Evolutionary conservation across 2,113 vertebrate species (phyloP), one percentile per base, ranked within the genome.

Genomic region (Butorides virescens): DNA sequence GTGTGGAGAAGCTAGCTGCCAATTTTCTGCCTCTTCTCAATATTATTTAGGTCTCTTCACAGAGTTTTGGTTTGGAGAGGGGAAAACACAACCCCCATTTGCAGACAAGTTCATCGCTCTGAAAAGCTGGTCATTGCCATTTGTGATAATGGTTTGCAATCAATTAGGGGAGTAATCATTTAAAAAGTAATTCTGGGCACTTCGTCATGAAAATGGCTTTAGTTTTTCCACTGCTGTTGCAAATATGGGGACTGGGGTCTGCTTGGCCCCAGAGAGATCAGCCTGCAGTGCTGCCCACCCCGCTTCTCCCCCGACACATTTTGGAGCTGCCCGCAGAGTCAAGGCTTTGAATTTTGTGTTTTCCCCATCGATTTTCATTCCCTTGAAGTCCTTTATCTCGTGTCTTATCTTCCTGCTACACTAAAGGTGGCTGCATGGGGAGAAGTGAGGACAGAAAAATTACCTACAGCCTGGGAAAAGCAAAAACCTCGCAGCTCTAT

Each of bases 31-130:
- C 7, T 62, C 13, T 42, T 44, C 26, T 76, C 13, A 44, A 13
- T 4, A 3, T 34, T 59, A 9, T 58, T 50, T 46, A 39, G 5
- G 15, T 42, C 15, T 67, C 30, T 14, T 39, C 37, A 18, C 37
- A 21, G 20, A 20, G 11, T 36, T 67, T 56, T 61, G 9, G 27
- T 85, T 32, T 0, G 2, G 44, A 7, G 4, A 15, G 21, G 11
- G 8, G 12, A 46, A 66, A 84, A 36, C 18, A n/a, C 8, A 18
- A 79, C 37, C 15, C 5, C n/a, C 1, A 7, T 18, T 14, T 5
- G 3, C 0, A 0, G 26, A 9, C 1, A 4, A 26, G 17, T 58
- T 53, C 26, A 7, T 27, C 12, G 0, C 49, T 52, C 11, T 6
- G n/a, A 47, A 59, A 59, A 59, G 16, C 8, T 2, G 0, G 32